phyloP scores from a whole-genome alignment of 2,113 vertebrate species.

The Scatophagus argus region DNA sequence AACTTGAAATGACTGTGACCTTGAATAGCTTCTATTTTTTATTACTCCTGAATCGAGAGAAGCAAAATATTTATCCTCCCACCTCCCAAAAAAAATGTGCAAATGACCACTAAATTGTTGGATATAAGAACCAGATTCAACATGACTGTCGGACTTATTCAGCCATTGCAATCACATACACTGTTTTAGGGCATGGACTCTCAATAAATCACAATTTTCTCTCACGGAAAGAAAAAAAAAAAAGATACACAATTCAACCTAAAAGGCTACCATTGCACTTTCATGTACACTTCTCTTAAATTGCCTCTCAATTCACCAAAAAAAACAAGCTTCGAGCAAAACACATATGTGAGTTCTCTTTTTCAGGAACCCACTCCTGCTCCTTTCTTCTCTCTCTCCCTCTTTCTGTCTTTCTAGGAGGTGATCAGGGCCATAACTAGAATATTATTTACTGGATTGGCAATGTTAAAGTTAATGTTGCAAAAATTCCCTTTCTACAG shows the following conservation, averaged over 20 bases:
- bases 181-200: conserved; percentile 1
- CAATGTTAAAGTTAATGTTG: conserved; percentile 91
- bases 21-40: not conserved
- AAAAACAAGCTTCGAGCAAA: conserved; percentile 39
- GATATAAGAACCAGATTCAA: not conserved
- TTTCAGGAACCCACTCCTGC: not conserved
- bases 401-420: conserved; percentile 55
- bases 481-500: conserved; percentile 86
- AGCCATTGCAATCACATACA: conserved; percentile 1
- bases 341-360: conserved; percentile 1
- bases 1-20: not conserved
- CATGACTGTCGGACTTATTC: not conserved
- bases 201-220: conserved; percentile 25
- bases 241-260: conserved; percentile 20
- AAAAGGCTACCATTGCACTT: conserved; percentile 49
- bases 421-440: conserved; percentile 82
- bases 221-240: conserved; percentile 20
- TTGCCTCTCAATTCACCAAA: conserved; percentile 26
- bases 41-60: not conserved
- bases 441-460: conserved; percentile 90
- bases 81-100: not conserved
- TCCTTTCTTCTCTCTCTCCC: not conserved
- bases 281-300: conserved; percentile 53
- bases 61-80: not conserved
- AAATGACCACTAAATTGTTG: not conserved